Evolutionary conservation across 2,113 vertebrate species (phyloP).

Genomic region (Lasiurus cinereus): DNA sequence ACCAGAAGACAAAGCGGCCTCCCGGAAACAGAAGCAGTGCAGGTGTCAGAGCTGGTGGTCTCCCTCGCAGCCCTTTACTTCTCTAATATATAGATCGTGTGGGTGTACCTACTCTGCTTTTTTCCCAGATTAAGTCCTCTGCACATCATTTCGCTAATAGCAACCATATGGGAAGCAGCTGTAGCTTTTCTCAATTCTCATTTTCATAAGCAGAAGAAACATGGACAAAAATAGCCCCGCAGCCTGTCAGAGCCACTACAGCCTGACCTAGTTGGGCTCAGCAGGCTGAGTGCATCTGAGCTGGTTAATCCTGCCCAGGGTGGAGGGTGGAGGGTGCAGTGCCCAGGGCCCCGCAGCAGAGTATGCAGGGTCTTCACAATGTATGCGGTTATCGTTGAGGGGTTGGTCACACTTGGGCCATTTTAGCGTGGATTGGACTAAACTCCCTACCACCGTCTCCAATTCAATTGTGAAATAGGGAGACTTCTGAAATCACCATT

Average conservation of each 20-base stretch:
- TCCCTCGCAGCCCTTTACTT: not conserved
- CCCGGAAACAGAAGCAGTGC: not conserved
- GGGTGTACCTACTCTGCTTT: not conserved
- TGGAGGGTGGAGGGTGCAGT: not conserved
- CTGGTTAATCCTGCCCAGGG: slow-evolving; percentile 48
- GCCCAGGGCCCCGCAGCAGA: not conserved
- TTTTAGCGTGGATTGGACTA: not conserved
- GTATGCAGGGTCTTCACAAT: not conserved
- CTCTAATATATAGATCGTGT: not conserved
- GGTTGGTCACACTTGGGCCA: slow-evolving; percentile 32
- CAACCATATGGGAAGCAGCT: slow-evolving; percentile 78
- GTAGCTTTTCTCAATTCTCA: slow-evolving; percentile 76
- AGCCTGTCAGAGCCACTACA: slow-evolving; percentile 70
- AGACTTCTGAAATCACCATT: not conserved
- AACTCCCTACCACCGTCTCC: not conserved
- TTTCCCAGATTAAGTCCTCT: slow-evolving; percentile 58
- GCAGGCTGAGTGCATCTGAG: slow-evolving; percentile 36
- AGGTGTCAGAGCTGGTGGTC: not conserved
- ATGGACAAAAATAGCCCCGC: slow-evolving; percentile 83
- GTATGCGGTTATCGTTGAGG: not conserved
- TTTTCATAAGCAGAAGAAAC: slow-evolving; percentile 82
- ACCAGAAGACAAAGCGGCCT: not conserved
- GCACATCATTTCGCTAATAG: slow-evolving; percentile 78
- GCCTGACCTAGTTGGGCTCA: slow-evolving; percentile 84
- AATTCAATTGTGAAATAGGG: not conserved